A percentile compares a stretch with the other conserved stretches of the same genome.
Evolutionary conservation across 1,140 invertebrate species (phyloP).

Genomic region (Dolichoris vasculosae): DNA sequence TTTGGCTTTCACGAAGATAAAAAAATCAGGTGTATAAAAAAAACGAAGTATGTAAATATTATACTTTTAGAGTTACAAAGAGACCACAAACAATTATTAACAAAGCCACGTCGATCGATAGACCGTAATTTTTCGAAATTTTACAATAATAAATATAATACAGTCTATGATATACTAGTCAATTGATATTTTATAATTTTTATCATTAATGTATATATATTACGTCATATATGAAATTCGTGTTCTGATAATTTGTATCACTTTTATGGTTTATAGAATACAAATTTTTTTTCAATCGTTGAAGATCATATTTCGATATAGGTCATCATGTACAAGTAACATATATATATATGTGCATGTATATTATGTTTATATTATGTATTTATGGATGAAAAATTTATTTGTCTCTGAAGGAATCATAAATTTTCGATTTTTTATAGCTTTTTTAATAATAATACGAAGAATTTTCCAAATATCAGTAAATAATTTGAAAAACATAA

Average conservation of each 20-base stretch:
- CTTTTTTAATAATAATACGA: conserved; percentile 30
- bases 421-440: conserved; percentile 42
- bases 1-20: conserved; percentile 43
- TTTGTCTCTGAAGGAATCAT: conserved; percentile 52
- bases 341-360: conserved; percentile 18
- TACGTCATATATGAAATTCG: conserved; percentile 31
- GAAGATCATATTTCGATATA: conserved; percentile 31
- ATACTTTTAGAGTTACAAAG: conserved; percentile 47
- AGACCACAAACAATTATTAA: conserved; percentile 50
- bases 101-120: conserved; percentile 31
- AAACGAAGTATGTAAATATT: conserved; percentile 29
- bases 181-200: conserved; percentile 45
- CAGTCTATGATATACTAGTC: conserved; percentile 26
- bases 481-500: conserved; percentile 22
- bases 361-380: conserved; percentile 35
- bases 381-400: conserved; percentile 49
- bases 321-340: conserved; percentile 45
- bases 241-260: conserved; percentile 38
- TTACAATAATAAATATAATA: conserved; percentile 42
- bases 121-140: conserved; percentile 7
- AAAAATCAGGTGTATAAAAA: conserved; percentile 32
- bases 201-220: conserved; percentile 34
- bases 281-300: conserved; percentile 48
- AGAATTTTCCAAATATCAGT: conserved; percentile 2
- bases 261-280: conserved; percentile 43